A percentile compares a stretch with the other conserved stretches of the same genome.
These are phyloP conservation scores for Drosophila mimica DNA, from an alignment of 2,888 invertebrate species.

Conservation along the genomic window DNA sequence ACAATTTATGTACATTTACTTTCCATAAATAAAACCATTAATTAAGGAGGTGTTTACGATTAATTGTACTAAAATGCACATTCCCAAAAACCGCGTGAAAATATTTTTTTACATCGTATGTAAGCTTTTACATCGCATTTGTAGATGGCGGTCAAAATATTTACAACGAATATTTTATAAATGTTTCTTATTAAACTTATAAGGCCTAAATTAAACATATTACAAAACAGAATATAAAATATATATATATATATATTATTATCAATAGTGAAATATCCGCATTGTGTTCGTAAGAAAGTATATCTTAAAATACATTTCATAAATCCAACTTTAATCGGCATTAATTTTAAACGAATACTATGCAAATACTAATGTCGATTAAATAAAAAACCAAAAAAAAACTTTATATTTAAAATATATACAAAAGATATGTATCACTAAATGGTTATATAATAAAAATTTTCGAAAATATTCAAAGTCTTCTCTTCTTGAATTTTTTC, in stretches of 20 bases:
- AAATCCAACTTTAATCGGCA: constrained; percentile 56
- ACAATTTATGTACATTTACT: not conserved
- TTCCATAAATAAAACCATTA: not conserved
- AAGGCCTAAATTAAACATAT: constrained; percentile 33
- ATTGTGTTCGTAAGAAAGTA: constrained; percentile 71
- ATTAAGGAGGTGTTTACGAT: constrained; percentile 5
- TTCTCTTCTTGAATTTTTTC: not conserved
- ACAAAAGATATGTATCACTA: constrained; percentile 57
- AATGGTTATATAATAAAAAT: constrained; percentile 70
- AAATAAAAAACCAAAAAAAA: constrained; percentile 25
- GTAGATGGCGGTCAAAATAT: constrained; percentile 59
- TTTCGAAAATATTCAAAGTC: constrained; percentile 49
- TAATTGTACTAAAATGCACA: constrained; percentile 35
- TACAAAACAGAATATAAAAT: constrained; percentile 14
- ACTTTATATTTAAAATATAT: constrained; percentile 50
- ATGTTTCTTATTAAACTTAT: constrained; percentile 58
- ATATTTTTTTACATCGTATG: constrained; percentile 69
- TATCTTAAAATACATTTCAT: constrained; percentile 63
- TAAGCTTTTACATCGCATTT: constrained; percentile 62
- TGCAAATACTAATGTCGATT: constrained; percentile 47
- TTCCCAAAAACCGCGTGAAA: constrained; percentile 19
- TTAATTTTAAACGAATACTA: constrained; percentile 49
- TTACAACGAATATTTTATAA: constrained; percentile 77
- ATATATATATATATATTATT: constrained; percentile 14
- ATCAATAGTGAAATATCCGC: constrained; percentile 64